phyloP scores from a whole-genome alignment of 2,113 vertebrate species.

The Thunnus maccoyii region DNA sequence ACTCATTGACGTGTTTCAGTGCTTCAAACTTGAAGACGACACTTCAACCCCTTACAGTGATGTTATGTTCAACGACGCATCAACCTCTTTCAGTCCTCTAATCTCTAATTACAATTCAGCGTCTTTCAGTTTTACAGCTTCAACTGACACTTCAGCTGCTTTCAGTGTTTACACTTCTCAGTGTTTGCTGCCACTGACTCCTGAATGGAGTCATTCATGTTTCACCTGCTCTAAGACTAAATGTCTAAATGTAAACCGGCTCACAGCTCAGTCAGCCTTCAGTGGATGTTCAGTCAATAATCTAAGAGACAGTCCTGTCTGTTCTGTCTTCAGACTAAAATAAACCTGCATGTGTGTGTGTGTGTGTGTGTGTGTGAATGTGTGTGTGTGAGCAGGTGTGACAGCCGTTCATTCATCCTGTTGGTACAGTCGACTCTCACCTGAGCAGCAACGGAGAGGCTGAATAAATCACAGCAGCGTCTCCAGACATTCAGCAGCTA shows the following conservation, averaged over 20 bases:
- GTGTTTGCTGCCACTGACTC: no score
- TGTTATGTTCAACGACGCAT: background rate
- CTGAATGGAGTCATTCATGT: no score
- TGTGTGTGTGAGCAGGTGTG: conserved; percentile 35
- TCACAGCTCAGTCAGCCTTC: background rate
- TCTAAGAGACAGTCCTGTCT: background rate
- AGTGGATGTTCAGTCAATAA: background rate
- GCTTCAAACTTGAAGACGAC: no score
- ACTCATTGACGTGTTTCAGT: no score
- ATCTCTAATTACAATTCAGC: no score
- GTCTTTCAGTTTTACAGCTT: no score
- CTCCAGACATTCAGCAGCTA: conserved; percentile 64
- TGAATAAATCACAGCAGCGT: conserved; percentile 69
- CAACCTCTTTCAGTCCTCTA: background rate
- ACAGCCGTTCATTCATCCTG: conserved; percentile 57
- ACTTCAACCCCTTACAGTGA: no score
- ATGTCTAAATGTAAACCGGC: background rate
- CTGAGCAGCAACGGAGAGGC: conserved; percentile 46
- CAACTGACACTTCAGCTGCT: no score
- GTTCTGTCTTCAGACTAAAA: conserved; percentile 21
- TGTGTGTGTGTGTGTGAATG: background rate
- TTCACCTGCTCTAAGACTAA: background rate
- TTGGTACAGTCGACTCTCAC: conserved; percentile 43
- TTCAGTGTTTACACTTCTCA: no score
- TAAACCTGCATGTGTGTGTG: conserved; percentile 6